A percentile compares a stretch with the other conserved stretches of the same genome.
Conservation (phyloP, 2,888 invertebrate species). For the Lamellibrachia satsuma region DNA sequence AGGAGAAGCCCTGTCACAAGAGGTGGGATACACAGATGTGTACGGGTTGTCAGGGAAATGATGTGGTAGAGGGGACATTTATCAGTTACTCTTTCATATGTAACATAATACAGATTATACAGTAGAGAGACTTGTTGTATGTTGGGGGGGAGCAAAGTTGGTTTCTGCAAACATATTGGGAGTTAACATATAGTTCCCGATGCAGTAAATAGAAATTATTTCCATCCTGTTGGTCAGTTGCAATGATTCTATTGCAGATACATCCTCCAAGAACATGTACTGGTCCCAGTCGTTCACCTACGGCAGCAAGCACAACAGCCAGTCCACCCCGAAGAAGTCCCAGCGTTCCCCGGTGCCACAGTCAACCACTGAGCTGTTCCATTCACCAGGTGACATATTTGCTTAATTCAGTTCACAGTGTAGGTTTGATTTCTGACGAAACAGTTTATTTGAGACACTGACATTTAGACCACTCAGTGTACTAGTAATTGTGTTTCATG, state of each 20-base stretch:
- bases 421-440: background rate
- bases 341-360: background rate
- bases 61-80: background rate
- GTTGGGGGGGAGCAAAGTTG: too few species aligned
- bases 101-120: too few species aligned
- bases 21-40: background rate
- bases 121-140: too few species aligned
- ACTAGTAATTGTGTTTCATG: background rate
- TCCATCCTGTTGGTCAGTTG: background rate
- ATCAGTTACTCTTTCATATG: too few species aligned
- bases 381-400: background rate
- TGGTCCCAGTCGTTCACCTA: background rate
- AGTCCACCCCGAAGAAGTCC: background rate
- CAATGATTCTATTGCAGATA: background rate
- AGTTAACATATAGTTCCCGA: too few species aligned
- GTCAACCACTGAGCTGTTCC: background rate
- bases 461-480: background rate
- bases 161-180: too few species aligned
- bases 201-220: background rate
- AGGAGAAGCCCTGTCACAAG: slow-evolving; percentile 4
- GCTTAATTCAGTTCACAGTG: background rate
- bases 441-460: background rate
- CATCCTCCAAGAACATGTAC: background rate
- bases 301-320: background rate
- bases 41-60: background rate